These are phyloP conservation scores for Biston stratarius DNA, from an alignment of 2,888 invertebrate species.

Conservation along the genomic window DNA sequence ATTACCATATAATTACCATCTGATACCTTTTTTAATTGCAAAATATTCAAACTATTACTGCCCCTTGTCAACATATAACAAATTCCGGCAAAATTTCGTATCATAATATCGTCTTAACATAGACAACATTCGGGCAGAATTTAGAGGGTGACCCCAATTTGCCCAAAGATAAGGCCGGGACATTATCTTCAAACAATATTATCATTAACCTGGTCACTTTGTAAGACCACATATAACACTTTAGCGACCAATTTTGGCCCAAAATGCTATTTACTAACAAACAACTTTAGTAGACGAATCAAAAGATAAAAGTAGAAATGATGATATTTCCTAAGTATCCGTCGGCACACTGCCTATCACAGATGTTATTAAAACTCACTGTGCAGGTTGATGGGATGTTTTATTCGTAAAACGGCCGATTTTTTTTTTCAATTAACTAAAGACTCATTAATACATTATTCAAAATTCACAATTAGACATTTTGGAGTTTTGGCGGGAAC, in stretches of 20 bases:
- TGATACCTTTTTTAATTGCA: background rate
- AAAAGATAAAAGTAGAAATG: background rate
- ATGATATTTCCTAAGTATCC: too few species aligned
- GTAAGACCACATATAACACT: conserved; percentile 1
- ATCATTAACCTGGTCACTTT: conserved; percentile 1
- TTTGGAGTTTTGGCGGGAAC: too few species aligned
- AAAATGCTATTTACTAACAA: background rate
- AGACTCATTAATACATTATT: too few species aligned
- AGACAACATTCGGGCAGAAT: conserved; percentile 21
- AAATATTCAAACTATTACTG: background rate
- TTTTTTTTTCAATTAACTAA: too few species aligned
- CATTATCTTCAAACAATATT: conserved; percentile 24
- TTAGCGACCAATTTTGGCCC: background rate
- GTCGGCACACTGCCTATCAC: too few species aligned
- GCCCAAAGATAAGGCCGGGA: conserved; percentile 2
- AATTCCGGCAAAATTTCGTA: conserved; percentile 6
- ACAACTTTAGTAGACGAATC: conserved; percentile 2
- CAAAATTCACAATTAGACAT: too few species aligned
- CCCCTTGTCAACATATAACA: conserved; percentile 4
- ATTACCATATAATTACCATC: too few species aligned
- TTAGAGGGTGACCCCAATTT: conserved; percentile 26
- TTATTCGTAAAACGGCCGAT: too few species aligned
- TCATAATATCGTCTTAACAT: conserved; percentile 5
- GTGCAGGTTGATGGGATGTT: too few species aligned
- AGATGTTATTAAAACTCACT: too few species aligned